phyloP scores from a whole-genome alignment of 2,113 vertebrate genomes.

The Festucalex cinctus region DNA sequence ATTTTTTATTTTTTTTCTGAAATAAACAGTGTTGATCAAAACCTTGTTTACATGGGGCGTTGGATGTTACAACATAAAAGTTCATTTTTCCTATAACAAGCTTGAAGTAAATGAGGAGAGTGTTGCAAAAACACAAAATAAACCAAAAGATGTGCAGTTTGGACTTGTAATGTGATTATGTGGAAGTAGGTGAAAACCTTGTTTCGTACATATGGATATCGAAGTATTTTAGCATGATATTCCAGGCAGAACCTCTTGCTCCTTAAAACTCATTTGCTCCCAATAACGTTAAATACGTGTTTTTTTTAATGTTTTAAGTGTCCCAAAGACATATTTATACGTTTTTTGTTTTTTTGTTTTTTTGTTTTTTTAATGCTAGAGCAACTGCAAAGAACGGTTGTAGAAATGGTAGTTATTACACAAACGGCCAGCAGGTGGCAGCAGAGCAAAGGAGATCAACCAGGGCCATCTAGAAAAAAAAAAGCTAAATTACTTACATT shows the following conservation, averaged over 20 bases:
- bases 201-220: neutral
- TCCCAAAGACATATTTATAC: no score
- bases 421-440: no score
- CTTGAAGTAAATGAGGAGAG: slow-evolving; percentile 18
- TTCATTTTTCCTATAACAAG: slow-evolving; percentile 44
- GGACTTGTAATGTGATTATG: neutral
- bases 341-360: no score
- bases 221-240: neutral
- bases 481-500: no score
- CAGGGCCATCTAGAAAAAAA: no score
- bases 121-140: neutral
- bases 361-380: no score
- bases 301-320: no score
- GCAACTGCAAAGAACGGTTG: no score
- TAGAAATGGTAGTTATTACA: no score
- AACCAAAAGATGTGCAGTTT: neutral
- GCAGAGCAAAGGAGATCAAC: no score
- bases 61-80: slow-evolving; percentile 30
- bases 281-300: no score
- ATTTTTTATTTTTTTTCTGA: slow-evolving; percentile 48
- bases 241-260: neutral
- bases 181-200: neutral
- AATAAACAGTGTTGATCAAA: slow-evolving; percentile 61
- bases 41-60: slow-evolving; percentile 53
- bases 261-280: no score